These are phyloP conservation scores for Anadara kagoshimensis DNA, from an alignment of 1,140 invertebrate species.

Conservation along the genomic window DNA sequence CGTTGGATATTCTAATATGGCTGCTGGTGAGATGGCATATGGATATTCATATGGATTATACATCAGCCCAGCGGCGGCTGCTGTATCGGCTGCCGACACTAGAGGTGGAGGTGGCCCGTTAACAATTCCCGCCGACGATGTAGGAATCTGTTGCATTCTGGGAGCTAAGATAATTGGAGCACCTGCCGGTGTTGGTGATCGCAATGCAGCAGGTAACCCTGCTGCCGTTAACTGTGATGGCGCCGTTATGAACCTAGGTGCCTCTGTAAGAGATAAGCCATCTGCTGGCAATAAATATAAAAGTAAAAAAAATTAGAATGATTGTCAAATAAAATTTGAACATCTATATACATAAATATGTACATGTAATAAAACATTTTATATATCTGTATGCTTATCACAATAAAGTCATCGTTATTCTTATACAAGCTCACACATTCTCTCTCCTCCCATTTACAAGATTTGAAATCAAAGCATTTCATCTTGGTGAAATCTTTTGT, in stretches of 20 bases:
- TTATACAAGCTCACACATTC: too few relatives aligned
- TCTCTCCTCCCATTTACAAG: too few relatives aligned
- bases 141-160: slow-evolving; percentile 54
- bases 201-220: slow-evolving; percentile 45
- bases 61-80: slow-evolving; percentile 48
- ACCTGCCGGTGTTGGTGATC: slow-evolving; percentile 58
- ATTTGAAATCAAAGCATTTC: neutral
- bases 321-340: neutral
- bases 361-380: too few relatives aligned
- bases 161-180: slow-evolving; percentile 62
- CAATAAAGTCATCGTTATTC: too few relatives aligned
- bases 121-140: slow-evolving; percentile 48
- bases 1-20: slow-evolving; percentile 63
- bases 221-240: slow-evolving; percentile 51
- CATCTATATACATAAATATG: too few relatives aligned
- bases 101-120: slow-evolving; percentile 67
- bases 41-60: slow-evolving; percentile 64
- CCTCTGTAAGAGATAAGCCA: slow-evolving; percentile 53
- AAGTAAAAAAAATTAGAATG: neutral
- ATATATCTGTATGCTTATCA: too few relatives aligned
- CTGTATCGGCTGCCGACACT: slow-evolving; percentile 57
- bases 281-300: slow-evolving; percentile 21
- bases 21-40: slow-evolving; percentile 52
- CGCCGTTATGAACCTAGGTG: slow-evolving; percentile 53
- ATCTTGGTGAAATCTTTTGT: too few relatives aligned